Conservation (phyloP, 2,888 invertebrate genomes). For the Pocota personata region DNA sequence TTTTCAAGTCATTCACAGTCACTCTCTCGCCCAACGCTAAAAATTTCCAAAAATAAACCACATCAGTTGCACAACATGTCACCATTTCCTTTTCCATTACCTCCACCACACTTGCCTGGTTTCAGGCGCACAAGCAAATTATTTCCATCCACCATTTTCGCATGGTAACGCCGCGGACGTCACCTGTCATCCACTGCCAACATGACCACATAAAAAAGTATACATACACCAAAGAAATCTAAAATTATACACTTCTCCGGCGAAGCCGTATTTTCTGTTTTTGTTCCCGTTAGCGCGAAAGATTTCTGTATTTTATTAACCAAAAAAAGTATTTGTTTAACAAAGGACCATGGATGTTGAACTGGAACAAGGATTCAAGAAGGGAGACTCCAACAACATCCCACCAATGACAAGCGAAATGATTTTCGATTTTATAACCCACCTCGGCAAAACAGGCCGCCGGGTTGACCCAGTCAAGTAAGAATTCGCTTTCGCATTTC, state of each 20-base stretch:
- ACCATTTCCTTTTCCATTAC: neutral
- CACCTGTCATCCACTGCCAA: conserved; percentile 43
- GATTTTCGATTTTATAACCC: conserved; percentile 79
- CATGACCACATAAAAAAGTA: conserved; percentile 9
- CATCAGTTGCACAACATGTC: neutral
- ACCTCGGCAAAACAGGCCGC: conserved; percentile 63
- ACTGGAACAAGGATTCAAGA: conserved; percentile 79
- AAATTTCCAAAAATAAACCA: neutral
- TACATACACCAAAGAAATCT: conserved; percentile 32
- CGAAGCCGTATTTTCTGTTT: conserved; percentile 26
- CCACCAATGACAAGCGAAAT: conserved; percentile 79
- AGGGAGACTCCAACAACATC: conserved; percentile 79
- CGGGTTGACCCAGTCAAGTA: conserved; percentile 42
- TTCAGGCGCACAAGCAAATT: conserved; percentile 3
- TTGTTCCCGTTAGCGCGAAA: conserved; percentile 10
- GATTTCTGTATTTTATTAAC: neutral
- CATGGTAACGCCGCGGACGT: conserved; percentile 44
- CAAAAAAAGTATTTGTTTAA: neutral
- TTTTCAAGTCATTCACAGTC: neutral
- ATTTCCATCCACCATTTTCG: conserved; percentile 27
- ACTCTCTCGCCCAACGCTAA: neutral
- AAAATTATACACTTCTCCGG: conserved; percentile 43
- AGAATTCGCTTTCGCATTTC: neutral
- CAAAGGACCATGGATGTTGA: conserved; percentile 76
- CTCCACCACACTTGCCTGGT: conserved; percentile 15